A percentile compares a stretch with the other conserved stretches of the same genome.
Evolutionary conservation across 2,888 invertebrate genomes (phyloP).

Genomic region (Lysandra bellargus): DNA sequence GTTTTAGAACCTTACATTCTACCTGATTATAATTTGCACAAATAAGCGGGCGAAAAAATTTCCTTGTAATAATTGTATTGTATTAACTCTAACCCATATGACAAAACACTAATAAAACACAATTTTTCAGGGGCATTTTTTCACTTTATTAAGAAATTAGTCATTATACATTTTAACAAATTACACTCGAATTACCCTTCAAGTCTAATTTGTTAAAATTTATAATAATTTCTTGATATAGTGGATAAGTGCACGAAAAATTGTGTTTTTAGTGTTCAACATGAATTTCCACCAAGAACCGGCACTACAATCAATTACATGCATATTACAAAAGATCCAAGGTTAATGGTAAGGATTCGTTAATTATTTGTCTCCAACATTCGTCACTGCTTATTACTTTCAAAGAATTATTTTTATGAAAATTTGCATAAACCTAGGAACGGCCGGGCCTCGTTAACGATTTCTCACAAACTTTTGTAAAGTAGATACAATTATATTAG

Average conservation of each 20-base stretch:
- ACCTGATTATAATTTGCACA: neutral
- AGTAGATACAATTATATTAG: conserved; percentile 21
- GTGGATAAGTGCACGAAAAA: no score
- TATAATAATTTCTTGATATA: no score
- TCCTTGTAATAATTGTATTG: neutral
- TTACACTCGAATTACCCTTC: no score
- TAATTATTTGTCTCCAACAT: neutral
- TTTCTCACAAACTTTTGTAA: neutral
- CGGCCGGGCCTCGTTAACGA: neutral
- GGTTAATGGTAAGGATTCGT: neutral
- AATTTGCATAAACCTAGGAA: conserved; percentile 7
- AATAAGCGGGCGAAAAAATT: neutral
- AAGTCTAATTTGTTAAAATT: no score
- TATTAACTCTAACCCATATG: neutral
- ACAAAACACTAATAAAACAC: neutral
- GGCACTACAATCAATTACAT: no score
- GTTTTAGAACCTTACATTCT: neutral
- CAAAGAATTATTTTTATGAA: neutral
- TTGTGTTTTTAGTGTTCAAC: no score
- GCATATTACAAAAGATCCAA: neutral
- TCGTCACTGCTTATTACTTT: neutral
- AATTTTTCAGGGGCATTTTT: no score
- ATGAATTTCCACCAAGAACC: no score
- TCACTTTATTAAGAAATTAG: no score
- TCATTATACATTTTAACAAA: no score